A percentile compares a stretch with the other conserved stretches of the same genome.
Evolutionary conservation across 2,888 invertebrate genomes (phyloP).

Genomic region (Ctena decussata): DNA sequence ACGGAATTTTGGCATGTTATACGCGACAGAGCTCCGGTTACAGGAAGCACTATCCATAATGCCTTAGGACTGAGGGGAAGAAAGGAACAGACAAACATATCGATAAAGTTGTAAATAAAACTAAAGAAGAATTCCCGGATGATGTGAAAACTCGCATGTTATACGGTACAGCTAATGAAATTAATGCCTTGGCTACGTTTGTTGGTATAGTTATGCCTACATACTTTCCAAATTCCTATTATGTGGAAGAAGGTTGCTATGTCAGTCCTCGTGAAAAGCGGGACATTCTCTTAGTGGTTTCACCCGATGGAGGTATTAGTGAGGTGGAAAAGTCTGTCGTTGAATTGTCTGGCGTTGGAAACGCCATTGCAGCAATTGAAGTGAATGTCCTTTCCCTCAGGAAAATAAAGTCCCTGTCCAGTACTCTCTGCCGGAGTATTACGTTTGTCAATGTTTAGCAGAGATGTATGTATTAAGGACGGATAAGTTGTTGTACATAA

Average conservation of each 20-base stretch:
- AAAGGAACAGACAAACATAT: not conserved
- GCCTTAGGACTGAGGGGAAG: not conserved
- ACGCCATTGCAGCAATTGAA: constrained; percentile 18
- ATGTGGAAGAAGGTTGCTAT: constrained; percentile 45
- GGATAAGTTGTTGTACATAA: constrained; percentile 20
- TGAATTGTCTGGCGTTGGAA: not conserved
- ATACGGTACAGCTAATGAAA: constrained; percentile 10
- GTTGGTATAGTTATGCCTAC: constrained; percentile 13
- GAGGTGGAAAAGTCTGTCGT: not conserved
- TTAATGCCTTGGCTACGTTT: constrained; percentile 17
- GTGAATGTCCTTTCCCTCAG: constrained; percentile 45
- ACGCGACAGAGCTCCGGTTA: not conserved
- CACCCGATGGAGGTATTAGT: constrained; percentile 44
- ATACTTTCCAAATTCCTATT: not conserved
- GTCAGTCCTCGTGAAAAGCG: not conserved
- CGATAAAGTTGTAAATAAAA: not conserved
- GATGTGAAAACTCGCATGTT: not conserved
- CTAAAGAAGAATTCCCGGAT: not conserved
- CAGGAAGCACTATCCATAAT: not conserved
- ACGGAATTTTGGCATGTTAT: not conserved
- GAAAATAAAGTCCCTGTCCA: constrained; percentile 8
- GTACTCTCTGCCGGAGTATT: constrained; percentile 42
- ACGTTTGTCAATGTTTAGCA: constrained; percentile 16
- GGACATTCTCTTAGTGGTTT: constrained; percentile 20
- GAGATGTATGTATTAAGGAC: constrained; percentile 45